Conservation (phyloP, 2,113 vertebrate species). For the Aldabrachelys gigantea region DNA sequence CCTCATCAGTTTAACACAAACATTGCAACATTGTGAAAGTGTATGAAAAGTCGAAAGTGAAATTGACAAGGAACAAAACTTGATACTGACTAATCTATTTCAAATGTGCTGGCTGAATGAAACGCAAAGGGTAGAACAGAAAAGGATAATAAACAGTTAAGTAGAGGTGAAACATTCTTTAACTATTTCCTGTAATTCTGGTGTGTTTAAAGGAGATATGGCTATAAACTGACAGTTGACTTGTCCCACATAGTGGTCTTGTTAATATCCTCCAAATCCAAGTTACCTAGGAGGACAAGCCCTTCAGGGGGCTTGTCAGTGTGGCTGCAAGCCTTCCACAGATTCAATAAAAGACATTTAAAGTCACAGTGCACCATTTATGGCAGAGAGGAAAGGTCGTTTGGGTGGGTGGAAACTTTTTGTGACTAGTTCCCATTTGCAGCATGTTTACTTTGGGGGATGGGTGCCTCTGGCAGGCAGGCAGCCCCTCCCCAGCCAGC, state of each 20-base stretch:
- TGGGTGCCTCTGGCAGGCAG: not conserved
- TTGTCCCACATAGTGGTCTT: not conserved
- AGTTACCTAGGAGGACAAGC: not conserved
- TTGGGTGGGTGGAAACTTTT: not conserved
- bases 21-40: not conserved
- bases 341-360: accelerated
- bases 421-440: not conserved
- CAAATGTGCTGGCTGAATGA: not conserved
- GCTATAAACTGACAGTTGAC: not conserved
- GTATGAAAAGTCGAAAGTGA: not conserved
- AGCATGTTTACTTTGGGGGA: not conserved
- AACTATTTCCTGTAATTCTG: accelerated
- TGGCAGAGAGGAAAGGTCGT: not conserved
- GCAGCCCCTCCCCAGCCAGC: not conserved
- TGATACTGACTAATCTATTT: not conserved
- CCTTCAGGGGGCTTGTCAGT: not conserved
- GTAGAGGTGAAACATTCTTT: not conserved
- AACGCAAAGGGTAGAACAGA: not conserved
- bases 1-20: not conserved
- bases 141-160: not conserved
- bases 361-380: accelerated
- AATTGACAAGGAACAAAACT: not conserved
- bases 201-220: not conserved
- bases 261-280: not conserved
- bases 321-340: not conserved